Percentiles rank a stretch among this genome's conserved stretches.
Conservation (phyloP, 2,797 vertebrate species). For the Gephyroberyx darwinii region DNA sequence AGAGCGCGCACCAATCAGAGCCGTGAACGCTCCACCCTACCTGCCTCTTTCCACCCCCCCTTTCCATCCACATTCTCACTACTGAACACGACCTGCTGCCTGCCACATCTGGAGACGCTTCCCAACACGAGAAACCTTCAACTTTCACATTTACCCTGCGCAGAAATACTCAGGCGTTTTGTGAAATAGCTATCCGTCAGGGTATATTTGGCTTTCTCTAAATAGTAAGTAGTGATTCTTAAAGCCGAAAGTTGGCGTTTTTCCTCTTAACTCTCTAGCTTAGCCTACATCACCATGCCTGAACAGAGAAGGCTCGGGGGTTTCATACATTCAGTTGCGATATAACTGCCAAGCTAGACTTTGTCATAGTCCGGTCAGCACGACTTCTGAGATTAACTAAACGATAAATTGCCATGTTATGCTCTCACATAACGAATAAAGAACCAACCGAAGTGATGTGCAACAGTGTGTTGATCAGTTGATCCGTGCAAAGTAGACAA, state of each 20-base stretch:
- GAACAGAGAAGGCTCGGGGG: constrained; percentile 43
- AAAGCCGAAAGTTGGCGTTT: constrained; percentile 58
- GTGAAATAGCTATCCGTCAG: constrained; percentile 51
- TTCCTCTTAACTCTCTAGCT: constrained; percentile 11
- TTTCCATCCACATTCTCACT: constrained; percentile 77
- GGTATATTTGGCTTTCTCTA: constrained; percentile 45
- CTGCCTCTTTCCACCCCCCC: constrained; percentile 64
- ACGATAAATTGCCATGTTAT: constrained; percentile 9
- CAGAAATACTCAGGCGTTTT: constrained; percentile 45
- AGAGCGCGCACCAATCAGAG: constrained; percentile 76
- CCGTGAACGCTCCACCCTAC: constrained; percentile 68
- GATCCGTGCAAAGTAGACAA: constrained; percentile 15
- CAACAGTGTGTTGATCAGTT: background rate
- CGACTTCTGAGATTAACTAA: constrained; percentile 13
- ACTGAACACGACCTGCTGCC: constrained; percentile 69
- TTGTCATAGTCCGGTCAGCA: background rate
- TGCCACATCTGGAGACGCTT: constrained; percentile 78
- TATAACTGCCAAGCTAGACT: constrained; percentile 33
- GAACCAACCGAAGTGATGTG: background rate
- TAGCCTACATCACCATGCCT: constrained; percentile 49
- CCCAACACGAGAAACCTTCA: constrained; percentile 61
- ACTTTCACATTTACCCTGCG: constrained; percentile 54
- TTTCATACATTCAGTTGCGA: constrained; percentile 59
- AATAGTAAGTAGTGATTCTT: constrained; percentile 71
- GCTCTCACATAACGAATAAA: background rate